phyloP scores from a whole-genome alignment of 2,113 vertebrate species.

The Megalops atlanticus region DNA sequence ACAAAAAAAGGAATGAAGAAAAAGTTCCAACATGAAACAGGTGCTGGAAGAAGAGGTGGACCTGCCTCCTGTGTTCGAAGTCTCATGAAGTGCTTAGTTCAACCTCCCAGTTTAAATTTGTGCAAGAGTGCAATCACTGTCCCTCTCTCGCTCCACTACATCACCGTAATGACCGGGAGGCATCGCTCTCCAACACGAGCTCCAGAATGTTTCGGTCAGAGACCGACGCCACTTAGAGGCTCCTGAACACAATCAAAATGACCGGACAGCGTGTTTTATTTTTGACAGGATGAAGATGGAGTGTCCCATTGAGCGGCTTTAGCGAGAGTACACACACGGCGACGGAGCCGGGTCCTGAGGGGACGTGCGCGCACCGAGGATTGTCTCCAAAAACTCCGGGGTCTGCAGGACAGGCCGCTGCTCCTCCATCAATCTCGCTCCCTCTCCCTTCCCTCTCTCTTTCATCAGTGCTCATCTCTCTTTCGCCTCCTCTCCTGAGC shows the following conservation, averaged over 20 bases:
- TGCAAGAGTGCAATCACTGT: not conserved
- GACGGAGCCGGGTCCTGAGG: not conserved
- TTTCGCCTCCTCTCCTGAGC: constrained; percentile 52
- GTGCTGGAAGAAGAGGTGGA: too few species aligned
- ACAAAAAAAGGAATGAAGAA: too few species aligned
- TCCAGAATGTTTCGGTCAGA: not conserved
- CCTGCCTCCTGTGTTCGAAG: not conserved
- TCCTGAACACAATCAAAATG: not conserved
- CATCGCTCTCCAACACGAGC: not conserved
- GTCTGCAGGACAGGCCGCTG: not conserved
- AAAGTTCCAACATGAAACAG: too few species aligned
- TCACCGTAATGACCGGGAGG: not conserved
- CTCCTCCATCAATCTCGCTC: constrained; percentile 59
- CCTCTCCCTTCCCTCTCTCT: constrained; percentile 50
- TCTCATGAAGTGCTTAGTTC: not conserved
- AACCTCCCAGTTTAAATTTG: not conserved
- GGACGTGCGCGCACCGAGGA: not conserved
- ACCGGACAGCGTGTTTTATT: not conserved
- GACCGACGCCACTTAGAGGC: constrained; percentile 2
- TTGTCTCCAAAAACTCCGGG: not conserved
- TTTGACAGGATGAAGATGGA: not conserved
- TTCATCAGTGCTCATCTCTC: constrained; percentile 57
- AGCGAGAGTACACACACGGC: not conserved
- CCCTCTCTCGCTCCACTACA: not conserved
- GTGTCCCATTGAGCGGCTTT: not conserved